phyloP scores from a whole-genome alignment of 2,113 vertebrate genomes.

The Emydocephalus ijimae region DNA sequence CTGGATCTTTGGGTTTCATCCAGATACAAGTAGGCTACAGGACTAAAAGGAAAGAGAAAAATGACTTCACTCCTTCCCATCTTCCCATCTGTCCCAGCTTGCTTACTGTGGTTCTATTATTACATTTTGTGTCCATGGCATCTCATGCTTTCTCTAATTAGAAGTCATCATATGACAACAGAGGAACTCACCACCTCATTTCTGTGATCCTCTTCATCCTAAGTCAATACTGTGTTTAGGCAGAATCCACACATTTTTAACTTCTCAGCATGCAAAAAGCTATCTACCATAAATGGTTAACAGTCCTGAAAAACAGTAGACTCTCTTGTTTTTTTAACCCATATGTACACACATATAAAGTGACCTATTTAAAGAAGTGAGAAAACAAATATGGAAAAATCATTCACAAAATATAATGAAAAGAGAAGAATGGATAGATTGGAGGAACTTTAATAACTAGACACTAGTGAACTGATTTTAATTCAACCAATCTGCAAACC shows the following conservation, averaged over 20 bases:
- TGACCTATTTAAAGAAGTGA: neutral
- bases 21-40: neutral
- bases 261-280: neutral
- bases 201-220: neutral
- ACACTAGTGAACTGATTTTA: neutral
- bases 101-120: neutral
- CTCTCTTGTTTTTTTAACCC: neutral
- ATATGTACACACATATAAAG: neutral
- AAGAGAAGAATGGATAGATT: neutral
- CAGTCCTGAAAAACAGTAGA: neutral
- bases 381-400: neutral
- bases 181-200: neutral
- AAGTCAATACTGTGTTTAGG: neutral
- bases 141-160: neutral
- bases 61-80: neutral
- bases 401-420: neutral
- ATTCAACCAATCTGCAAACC: neutral
- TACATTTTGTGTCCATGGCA: neutral
- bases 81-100: neutral
- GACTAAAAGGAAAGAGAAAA: neutral
- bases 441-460: neutral
- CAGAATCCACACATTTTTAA: neutral
- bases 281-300: neutral
- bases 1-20: neutral
- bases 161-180: neutral